A percentile compares a stretch with the other conserved stretches of the same genome.
These are phyloP conservation scores for Aphelenchoides bicaudatus DNA, from an alignment of 2,888 invertebrate species.

Conservation along the genomic window DNA sequence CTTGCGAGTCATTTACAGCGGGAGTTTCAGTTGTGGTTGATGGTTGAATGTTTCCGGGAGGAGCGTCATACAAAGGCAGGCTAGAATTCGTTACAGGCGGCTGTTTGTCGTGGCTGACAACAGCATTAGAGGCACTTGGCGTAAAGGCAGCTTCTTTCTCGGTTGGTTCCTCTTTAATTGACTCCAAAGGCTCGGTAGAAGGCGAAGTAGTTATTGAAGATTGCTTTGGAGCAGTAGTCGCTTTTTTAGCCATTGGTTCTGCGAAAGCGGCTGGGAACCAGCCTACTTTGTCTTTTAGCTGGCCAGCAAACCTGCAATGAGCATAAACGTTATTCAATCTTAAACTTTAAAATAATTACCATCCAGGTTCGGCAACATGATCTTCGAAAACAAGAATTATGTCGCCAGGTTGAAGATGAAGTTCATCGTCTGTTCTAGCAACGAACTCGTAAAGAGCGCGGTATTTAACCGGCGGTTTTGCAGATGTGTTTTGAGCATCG, in stretches of 20 bases:
- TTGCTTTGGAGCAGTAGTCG: constrained; percentile 15
- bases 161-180: constrained; percentile 34
- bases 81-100: neutral
- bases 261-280: constrained; percentile 64
- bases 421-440: constrained; percentile 84
- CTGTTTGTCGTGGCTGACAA: neutral
- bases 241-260: constrained; percentile 52
- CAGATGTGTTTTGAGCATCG: constrained; percentile 1
- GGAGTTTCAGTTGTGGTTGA: constrained; percentile 1
- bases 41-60: constrained; percentile 26
- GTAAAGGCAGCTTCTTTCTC: constrained; percentile 23
- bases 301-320: neutral
- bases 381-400: constrained; percentile 74
- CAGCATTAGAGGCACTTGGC: neutral
- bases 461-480: constrained; percentile 67
- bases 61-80: constrained; percentile 32
- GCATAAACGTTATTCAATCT: neutral
- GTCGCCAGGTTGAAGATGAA: constrained; percentile 88
- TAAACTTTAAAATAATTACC: constrained; percentile 66
- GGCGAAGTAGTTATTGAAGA: constrained; percentile 31
- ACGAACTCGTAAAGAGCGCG: constrained; percentile 88
- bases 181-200: constrained; percentile 38
- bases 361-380: constrained; percentile 90
- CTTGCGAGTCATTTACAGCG: neutral
- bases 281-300: no score